phyloP scores from a whole-genome alignment of 2,113 vertebrate genomes.

The Poecilia latipinna region DNA sequence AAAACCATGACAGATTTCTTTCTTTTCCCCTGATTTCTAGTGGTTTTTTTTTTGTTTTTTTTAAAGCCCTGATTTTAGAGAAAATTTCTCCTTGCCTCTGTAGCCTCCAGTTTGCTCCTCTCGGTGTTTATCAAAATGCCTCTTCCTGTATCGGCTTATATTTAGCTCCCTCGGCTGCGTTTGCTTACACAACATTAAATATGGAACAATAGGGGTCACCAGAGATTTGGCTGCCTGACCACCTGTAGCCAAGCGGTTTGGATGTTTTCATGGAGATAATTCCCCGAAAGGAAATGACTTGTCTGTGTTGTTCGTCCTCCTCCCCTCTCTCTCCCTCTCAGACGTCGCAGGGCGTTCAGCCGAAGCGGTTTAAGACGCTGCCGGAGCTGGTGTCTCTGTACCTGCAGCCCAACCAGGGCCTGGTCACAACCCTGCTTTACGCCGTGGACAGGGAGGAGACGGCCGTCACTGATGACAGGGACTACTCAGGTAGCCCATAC shows the following conservation, averaged over 20 bases:
- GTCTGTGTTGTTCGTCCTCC: constrained; percentile 9
- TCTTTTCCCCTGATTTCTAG: constrained; percentile 18
- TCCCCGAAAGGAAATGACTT: constrained; percentile 17
- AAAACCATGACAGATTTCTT: constrained; percentile 33
- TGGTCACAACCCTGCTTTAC: constrained; percentile 92
- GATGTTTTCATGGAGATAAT: constrained; percentile 22
- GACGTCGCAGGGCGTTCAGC: constrained; percentile 95
- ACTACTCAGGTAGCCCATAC: constrained; percentile 86
- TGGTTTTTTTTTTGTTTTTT: neutral
- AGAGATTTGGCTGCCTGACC: constrained; percentile 29
- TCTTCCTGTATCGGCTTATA: constrained; percentile 56
- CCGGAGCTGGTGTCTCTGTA: constrained; percentile 90
- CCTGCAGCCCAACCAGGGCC: constrained; percentile 93
- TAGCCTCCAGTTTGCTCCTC: constrained; percentile 12
- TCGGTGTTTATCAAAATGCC: constrained; percentile 28
- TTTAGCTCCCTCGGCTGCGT: constrained; percentile 37
- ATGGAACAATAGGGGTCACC: constrained; percentile 52
- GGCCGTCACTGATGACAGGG: constrained; percentile 82
- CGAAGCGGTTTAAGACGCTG: constrained; percentile 91
- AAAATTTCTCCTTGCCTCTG: constrained; percentile 25
- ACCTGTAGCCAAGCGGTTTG: constrained; percentile 13
- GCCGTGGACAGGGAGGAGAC: constrained; percentile 91
- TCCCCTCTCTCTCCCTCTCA: constrained; percentile 54
- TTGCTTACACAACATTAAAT: constrained; percentile 51
- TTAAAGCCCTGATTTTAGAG: constrained; percentile 3